Base-by-base conservation (phyloP, 2,888 invertebrate genomes). In the Linnaemya vulpina region DNA sequence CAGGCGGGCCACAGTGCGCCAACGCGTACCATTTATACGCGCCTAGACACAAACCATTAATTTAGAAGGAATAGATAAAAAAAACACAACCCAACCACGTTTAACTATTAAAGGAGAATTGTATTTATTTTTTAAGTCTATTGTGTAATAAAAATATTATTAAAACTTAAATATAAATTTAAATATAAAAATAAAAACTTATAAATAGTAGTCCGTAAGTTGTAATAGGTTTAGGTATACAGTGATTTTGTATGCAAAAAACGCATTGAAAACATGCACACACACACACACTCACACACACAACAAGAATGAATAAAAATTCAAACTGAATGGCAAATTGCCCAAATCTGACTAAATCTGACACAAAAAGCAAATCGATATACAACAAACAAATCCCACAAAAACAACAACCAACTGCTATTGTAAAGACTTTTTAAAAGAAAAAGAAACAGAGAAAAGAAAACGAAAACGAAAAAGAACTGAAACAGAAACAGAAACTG, bases 71-170 rank as follows among this genome's bases (percentile, higher is more conserved):
- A 74, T 70, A 63, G 49, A 82, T 46, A n/a, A 55, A 71, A 65
- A 55, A 71, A n/a, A 82, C 79, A 53, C 3, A 74, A 71, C 30
- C 87, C 87, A 87, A 85, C 87, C 88, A 87, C 87, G 89, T 88
- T 83, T 13, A 86, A 89, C 84, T 25, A 87, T n/a, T 58, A 82
- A 86, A 79, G 60, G 67, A 85, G 83, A 84, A 88, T 86, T 88
- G 87, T 86, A 87, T 87, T 87, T 81, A 84, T 76, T 73, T 79
- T 73, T 49, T 77, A 84, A 81, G 76, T 73, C 67, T 71, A 80
- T 68, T 79, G 60, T 81, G 75, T 74, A 49, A 63, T 86, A 80
- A 75, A 80, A 75, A 46, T 46, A 71, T 55, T 58, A 73, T 78
- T 43, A 46, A 63, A 71, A 65, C 67, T 46, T 58, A 71, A 43